Base-by-base conservation (phyloP, 1,140 invertebrate species). In the Drosophila oshimai region DNA sequence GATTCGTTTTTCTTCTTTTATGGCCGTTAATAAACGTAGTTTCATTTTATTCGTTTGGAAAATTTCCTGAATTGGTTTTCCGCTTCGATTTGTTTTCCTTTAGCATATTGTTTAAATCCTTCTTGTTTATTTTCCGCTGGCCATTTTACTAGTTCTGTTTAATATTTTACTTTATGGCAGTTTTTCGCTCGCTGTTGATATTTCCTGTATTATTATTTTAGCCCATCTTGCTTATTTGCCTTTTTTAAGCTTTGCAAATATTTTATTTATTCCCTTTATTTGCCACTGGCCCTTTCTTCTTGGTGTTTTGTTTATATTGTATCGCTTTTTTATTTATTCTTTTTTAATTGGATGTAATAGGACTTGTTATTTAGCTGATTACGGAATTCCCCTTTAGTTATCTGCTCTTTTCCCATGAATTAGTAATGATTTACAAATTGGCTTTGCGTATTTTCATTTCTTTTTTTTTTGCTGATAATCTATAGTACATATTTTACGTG, bases 401-500 rank as follows among this genome's bases (percentile, higher is more conserved):
- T 51, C 33, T 12, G 7, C 10, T 24, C 31, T 10, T 36, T 65
- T 37, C 6, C 28, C 24, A 49, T 65, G 20, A 65, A 67, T 67
- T 65, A 22, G 42, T 41, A 65, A 65, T 41, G 44, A 31, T 31
- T 50, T 50, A 10, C 62, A 49, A 65, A 65, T 65, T 65, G 45
- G 24, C 18, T 39, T 37, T 28, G 24, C 15, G 2, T n/a, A 7
- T 28, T 37, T 24, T 20, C 3, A 10, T 13, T 37, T 37, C 28
- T 10, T 12, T 13, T 37, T 28, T 22, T 12, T 31, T 20, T 12
- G n/a, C 10, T 34, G 12, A n/a, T n/a, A 44, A 36, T 64, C 28
- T 34, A 13, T 37, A 10, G 22, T 28, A 9, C 10, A 15, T 13
- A n/a, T 24, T 64, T 64, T 39, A n/a, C n/a, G n/a, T n/a, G n/a